Percentiles rank a stretch among this genome's conserved stretches.
phyloP scores from a whole-genome alignment of 2,888 invertebrate species.

The Leucozona laternaria region DNA sequence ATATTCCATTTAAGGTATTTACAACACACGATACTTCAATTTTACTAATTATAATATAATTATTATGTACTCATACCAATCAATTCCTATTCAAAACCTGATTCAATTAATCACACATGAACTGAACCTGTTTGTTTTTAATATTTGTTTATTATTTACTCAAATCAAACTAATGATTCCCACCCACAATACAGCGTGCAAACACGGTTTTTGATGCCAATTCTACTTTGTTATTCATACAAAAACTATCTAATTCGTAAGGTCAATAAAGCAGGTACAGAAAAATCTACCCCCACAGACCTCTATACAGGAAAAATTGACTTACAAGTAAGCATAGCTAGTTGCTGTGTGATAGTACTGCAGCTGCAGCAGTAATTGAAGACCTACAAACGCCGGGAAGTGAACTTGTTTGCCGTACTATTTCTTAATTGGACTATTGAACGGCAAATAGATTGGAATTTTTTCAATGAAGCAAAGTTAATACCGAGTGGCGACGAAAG shows the following conservation, averaged over 20 bases:
- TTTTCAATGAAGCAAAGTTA: conserved; percentile 38
- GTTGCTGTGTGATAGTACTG: not conserved
- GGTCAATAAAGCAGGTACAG: conserved; percentile 32
- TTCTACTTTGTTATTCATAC: conserved; percentile 41
- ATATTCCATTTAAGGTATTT: too few species aligned
- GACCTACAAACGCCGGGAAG: conserved; percentile 48
- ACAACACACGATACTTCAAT: too few species aligned
- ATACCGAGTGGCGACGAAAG: not conserved
- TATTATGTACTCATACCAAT: too few species aligned
- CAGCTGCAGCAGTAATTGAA: conserved; percentile 44
- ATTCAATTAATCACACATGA: not conserved
- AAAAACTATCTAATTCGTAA: conserved; percentile 40
- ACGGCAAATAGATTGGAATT: conserved; percentile 57
- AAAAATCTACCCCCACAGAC: conserved; percentile 21
- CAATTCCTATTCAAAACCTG: not conserved
- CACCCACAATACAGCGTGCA: not conserved
- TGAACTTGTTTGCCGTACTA: conserved; percentile 26
- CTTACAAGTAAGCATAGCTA: not conserved
- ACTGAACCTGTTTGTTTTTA: not conserved
- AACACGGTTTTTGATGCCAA: not conserved
- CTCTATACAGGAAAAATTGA: not conserved
- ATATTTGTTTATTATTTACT: conserved; percentile 27
- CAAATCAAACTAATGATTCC: not conserved
- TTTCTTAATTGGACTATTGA: conserved; percentile 51
- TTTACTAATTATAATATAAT: too few species aligned